Conservation (phyloP, 2,113 vertebrate species). For the Ammodytes dubius region DNA sequence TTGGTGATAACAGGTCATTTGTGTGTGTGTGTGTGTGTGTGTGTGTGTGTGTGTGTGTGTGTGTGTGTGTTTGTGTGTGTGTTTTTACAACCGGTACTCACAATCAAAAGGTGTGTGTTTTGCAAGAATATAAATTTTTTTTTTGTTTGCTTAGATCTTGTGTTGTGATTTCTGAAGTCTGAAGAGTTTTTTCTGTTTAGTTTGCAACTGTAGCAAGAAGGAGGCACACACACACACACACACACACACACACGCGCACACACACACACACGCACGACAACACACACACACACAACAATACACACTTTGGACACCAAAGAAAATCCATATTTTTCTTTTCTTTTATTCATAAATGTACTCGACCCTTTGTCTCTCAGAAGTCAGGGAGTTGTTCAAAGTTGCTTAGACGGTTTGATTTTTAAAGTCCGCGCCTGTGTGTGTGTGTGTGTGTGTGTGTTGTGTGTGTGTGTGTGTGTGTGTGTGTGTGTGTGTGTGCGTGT, state of each 20-base stretch:
- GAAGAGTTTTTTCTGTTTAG: no score
- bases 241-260: no score
- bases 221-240: no score
- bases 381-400: neutral
- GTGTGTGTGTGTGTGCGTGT: no score
- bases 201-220: no score
- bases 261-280: no score
- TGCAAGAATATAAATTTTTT: neutral
- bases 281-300: no score
- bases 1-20: conserved; percentile 52
- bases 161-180: conserved; percentile 6
- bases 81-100: neutral
- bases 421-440: no score
- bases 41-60: neutral
- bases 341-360: neutral
- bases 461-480: no score
- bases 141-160: neutral
- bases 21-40: neutral
- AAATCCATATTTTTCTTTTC: neutral
- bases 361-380: neutral
- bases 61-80: neutral
- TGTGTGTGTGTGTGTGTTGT: no score
- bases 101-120: conserved; percentile 6
- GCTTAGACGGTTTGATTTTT: neutral
- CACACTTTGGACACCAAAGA: no score